Percentiles rank a stretch among this genome's conserved stretches.
These are phyloP conservation scores for Philotrypesis tridentata DNA, from an alignment of 1,140 invertebrate species.

Conservation along the genomic window DNA sequence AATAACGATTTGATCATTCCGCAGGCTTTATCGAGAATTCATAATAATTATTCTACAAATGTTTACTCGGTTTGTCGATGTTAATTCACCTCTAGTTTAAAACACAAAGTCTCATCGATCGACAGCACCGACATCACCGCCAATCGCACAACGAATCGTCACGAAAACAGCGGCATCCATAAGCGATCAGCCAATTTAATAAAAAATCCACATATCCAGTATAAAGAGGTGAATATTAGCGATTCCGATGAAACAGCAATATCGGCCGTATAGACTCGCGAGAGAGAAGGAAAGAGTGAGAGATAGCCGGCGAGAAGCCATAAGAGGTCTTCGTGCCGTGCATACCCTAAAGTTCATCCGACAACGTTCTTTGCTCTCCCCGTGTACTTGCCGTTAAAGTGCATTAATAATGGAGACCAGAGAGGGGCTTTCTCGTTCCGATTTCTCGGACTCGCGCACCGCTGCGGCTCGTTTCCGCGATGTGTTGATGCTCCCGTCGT, in stretches of 20 bases:
- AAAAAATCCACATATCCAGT: neutral
- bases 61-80: too few relatives aligned
- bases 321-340: conserved; percentile 66
- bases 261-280: conserved; percentile 46
- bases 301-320: conserved; percentile 66
- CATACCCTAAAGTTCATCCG: conserved; percentile 68
- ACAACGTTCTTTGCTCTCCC: conserved; percentile 53
- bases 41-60: too few relatives aligned
- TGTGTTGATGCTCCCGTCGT: too few relatives aligned
- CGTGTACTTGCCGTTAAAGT: conserved; percentile 42
- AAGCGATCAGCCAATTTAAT: too few relatives aligned
- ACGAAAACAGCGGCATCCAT: too few relatives aligned
- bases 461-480: conserved; percentile 18
- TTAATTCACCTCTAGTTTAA: too few relatives aligned
- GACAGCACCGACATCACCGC: too few relatives aligned
- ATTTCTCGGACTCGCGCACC: conserved; percentile 25
- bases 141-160: too few relatives aligned
- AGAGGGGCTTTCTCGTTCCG: conserved; percentile 1
- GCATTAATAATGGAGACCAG: conserved; percentile 41
- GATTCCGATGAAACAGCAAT: conserved; percentile 70
- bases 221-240: conserved; percentile 57
- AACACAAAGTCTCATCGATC: too few relatives aligned
- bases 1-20: too few relatives aligned
- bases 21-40: too few relatives aligned
- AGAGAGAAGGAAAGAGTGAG: conserved; percentile 37